Conservation (phyloP, 2,113 vertebrate genomes). For the Panurus biarmicus region DNA sequence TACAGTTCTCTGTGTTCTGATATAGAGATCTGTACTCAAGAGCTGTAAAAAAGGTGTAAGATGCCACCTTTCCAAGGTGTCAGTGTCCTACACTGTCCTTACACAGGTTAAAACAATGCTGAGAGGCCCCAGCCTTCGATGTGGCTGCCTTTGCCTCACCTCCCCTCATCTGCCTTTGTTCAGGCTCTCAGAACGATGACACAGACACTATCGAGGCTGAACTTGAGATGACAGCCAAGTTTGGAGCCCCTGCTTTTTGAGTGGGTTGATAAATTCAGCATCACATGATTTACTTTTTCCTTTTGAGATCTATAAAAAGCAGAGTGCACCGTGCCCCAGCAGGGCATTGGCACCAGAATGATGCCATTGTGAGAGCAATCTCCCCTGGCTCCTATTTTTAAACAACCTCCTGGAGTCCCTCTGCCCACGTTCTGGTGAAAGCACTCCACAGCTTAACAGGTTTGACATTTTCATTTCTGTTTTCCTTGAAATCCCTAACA, state of each 20-base stretch:
- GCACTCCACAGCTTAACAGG: slow-evolving; percentile 28
- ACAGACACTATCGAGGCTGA: background rate
- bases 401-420: slow-evolving; percentile 22
- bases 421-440: slow-evolving; percentile 34
- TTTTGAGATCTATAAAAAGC: slow-evolving; percentile 23
- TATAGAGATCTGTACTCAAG: background rate
- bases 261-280: background rate
- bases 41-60: background rate
- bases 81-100: background rate
- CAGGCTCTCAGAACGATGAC: background rate
- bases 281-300: background rate
- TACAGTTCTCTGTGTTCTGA: background rate
- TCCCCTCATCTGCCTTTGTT: slow-evolving; percentile 34
- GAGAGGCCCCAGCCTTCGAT: background rate
- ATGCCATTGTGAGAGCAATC: slow-evolving; percentile 11
- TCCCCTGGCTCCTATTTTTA: slow-evolving; percentile 54
- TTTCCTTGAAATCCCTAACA: slow-evolving; percentile 13
- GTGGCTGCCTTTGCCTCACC: background rate
- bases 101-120: rapidly evolving
- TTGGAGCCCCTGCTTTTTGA: background rate
- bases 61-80: background rate
- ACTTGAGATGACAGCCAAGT: background rate
- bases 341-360: background rate
- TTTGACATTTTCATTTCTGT: slow-evolving; percentile 41
- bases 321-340: background rate